Base-by-base conservation (phyloP, 1,140 invertebrate species). In the Drosophila jambulina region DNA sequence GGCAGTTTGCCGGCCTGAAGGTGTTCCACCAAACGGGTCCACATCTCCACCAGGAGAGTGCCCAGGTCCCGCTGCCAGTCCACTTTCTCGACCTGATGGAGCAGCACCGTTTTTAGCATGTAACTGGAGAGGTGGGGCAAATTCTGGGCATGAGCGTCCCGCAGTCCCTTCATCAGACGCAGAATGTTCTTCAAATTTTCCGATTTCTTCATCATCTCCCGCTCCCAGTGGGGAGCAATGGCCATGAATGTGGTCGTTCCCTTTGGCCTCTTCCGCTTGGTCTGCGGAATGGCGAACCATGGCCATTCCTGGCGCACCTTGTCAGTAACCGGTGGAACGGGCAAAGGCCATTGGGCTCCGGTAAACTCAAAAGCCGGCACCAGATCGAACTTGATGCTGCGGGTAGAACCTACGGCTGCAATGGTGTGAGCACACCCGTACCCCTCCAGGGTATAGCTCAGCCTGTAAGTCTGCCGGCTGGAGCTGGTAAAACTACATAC, bases 201-300 rank as follows among this genome's bases (percentile, higher is more conserved):
- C 13, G 42, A 40, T 0, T 23, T 45, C 32, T 56, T 61, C 54
- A 81, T 71, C 29, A 71, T 38, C 32, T 77, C 43, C 2, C 78
- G 78, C 34, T 81, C 78, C 78, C 78, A 82, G 15, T 77, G 64
- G 2, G 78, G 78, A 8, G 64, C 78, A 48, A 74, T 71, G 4
- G 75, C 72, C 78, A 76, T 81, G 17, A 80, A 76, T 2, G 38
- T 43, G 25, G 21, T 62, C 27, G 7, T 21, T 67, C 17, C 8
- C 8, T n/a, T 53, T 25, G 3, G 0, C 7, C n/a, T 25, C 1
- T 27, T 57, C 2, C 7, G 34, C 15, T n/a, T 58, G 10, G 17
- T 7, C 19, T 78, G 65, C 13, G 75, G 75, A 4, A 72, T n/a
- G 7, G 75, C 76, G 7, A 78, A 78, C 65, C 76, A 78, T 9